These are phyloP conservation scores for Drosophila subsilvestris DNA, from an alignment of 2,888 invertebrate genomes.

Conservation along the genomic window DNA sequence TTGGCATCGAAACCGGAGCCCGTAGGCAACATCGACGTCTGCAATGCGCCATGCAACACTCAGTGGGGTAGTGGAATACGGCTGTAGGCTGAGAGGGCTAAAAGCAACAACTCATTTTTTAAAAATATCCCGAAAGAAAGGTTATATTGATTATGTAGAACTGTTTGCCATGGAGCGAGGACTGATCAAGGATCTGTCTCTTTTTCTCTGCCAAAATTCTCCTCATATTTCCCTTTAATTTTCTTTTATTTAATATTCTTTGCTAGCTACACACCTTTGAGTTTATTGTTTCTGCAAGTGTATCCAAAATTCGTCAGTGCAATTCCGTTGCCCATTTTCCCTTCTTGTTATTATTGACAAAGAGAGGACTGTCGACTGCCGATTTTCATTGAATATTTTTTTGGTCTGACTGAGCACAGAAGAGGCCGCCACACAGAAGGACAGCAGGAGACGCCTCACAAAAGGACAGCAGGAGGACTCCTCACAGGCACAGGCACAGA, in stretches of 20 bases:
- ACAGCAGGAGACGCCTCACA: background rate
- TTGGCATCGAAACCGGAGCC: constrained; percentile 30
- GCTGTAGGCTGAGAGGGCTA: background rate
- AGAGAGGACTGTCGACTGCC: constrained; percentile 59
- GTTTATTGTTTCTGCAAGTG: background rate
- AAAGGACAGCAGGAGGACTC: background rate
- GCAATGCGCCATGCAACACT: constrained; percentile 53
- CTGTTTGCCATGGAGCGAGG: background rate
- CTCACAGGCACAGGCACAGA: too few species aligned
- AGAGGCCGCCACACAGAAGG: constrained; percentile 7
- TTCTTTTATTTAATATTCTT: too few species aligned
- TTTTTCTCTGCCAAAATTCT: too few species aligned
- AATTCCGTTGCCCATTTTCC: constrained; percentile 10
- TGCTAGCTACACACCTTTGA: background rate
- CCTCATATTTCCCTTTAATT: too few species aligned
- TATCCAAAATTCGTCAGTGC: background rate
- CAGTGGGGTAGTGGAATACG: background rate
- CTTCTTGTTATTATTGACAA: constrained; percentile 61
- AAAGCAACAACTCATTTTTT: constrained; percentile 39
- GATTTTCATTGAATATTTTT: constrained; percentile 72
- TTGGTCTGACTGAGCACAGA: constrained; percentile 13
- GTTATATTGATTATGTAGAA: background rate
- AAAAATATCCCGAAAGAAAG: background rate
- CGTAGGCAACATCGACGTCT: constrained; percentile 51
- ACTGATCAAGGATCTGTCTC: too few species aligned